Base-by-base conservation (phyloP, 2,797 vertebrate genomes). In the Coregonus sp. region DNA sequence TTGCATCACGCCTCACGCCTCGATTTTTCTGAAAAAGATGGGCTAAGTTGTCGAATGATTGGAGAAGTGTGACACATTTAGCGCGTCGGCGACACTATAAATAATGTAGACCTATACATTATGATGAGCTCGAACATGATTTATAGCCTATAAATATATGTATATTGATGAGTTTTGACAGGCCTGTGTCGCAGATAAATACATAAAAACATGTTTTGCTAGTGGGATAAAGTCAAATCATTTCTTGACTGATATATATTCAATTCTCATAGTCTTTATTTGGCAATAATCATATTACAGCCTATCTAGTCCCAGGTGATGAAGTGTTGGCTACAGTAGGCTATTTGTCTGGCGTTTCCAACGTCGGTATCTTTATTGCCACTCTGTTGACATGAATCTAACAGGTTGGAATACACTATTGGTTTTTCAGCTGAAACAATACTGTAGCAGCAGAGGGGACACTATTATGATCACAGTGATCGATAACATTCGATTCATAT, bases 11-110 rank as follows among this genome's bases (percentile, higher is more conserved):
- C 52, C 82, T 85, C 81, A 37, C 37, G 37, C 40, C 40, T 47
- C 9, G 87, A 84, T 81, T 7, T 65, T 70, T 80, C 73, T 80
- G 73, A 47, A 75, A 12, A 80, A 80, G 71, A 78, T 79, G 33
- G 14, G 3, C 47, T 11, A 61, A n/a, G 1, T 61, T 7, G 66
- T 29, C 18, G n/a, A 31, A 20, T 78, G 78, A 77, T 82, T 80
- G 1, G 35, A 65, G 31, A 50, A 50, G 69, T 61, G 18, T 15
- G 33, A 33, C 20, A 14, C 52, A 31, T 31, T 33, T 33, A 54
- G 51, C 25, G 52, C 51, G 71, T 35, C 70, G 70, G 71, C 51
- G 33, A 68, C 16, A 68, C 5, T 35, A 18, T 33, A 56, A n/a
- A 56, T 54, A 72, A 35, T 0, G 15, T 4, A 14, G 50, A 29